Conservation (phyloP, 2,888 invertebrate genomes). For the Lingula anatina region DNA sequence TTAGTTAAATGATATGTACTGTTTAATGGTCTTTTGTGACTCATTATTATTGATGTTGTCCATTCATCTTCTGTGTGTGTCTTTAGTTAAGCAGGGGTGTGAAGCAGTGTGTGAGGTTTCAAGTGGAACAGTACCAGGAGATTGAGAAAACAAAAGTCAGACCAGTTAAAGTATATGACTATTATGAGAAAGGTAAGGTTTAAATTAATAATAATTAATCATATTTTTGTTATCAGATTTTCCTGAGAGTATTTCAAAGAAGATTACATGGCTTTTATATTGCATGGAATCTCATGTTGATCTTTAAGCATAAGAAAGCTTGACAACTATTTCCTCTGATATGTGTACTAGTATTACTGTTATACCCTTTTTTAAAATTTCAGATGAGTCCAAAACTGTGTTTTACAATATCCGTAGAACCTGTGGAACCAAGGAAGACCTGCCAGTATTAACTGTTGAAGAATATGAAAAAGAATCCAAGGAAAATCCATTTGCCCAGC, state of each 20-base stretch:
- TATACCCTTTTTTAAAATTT: not conserved
- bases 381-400: slow-evolving; percentile 10
- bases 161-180: slow-evolving; percentile 79
- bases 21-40: not conserved
- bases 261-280: too few species aligned
- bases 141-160: slow-evolving; percentile 83
- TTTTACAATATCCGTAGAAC: slow-evolving; percentile 27
- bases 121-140: slow-evolving; percentile 58
- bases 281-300: too few species aligned
- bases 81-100: not conserved
- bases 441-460: too few species aligned
- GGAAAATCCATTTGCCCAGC: not conserved
- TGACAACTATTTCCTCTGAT: too few species aligned
- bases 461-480: not conserved
- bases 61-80: too few species aligned
- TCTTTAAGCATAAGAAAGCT: too few species aligned
- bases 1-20: too few species aligned
- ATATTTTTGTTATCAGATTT: too few species aligned
- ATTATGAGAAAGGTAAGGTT: slow-evolving; percentile 88
- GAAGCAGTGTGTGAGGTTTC: slow-evolving; percentile 36
- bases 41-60: too few species aligned
- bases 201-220: too few species aligned
- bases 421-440: slow-evolving; percentile 42
- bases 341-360: too few species aligned
- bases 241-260: too few species aligned